phyloP scores from a whole-genome alignment of 2,113 vertebrate species.

The Aphyosemion australe region DNA sequence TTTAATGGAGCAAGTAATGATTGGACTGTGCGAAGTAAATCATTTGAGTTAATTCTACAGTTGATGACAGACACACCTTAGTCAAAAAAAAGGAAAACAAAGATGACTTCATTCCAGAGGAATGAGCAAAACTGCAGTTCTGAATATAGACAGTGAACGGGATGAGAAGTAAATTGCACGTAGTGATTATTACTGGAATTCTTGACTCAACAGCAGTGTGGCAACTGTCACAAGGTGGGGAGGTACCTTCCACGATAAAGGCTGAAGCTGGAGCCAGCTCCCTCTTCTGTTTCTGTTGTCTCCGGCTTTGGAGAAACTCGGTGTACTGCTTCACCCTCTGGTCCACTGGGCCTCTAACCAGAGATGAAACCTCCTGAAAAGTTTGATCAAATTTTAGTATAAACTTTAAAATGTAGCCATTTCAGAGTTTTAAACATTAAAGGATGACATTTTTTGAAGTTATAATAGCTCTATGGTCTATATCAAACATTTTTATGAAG shows the following conservation, averaged over 20 bases:
- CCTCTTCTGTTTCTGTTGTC: conserved; percentile 70
- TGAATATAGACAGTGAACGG: not conserved
- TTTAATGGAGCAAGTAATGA: conserved; percentile 30
- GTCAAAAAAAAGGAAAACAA: conserved; percentile 28
- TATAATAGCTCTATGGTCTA: too few species aligned
- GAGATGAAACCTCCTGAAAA: conserved; percentile 83
- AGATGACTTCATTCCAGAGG: conserved; percentile 30
- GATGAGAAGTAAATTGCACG: not conserved
- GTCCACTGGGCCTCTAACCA: conserved; percentile 86
- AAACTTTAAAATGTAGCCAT: conserved; percentile 2
- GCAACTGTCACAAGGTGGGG: not conserved
- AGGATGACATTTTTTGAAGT: too few species aligned
- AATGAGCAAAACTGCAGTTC: conserved; percentile 19
- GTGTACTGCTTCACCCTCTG: conserved; percentile 84
- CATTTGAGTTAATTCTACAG: conserved; percentile 24
- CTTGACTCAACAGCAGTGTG: too few species aligned
- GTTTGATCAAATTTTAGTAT: conserved; percentile 10
- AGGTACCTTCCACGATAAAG: conserved; percentile 86
- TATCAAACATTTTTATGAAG: too few species aligned
- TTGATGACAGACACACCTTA: conserved; percentile 44
- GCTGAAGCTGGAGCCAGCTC: conserved; percentile 77
- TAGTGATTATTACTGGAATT: not conserved
- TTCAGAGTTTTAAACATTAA: not conserved
- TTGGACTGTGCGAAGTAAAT: conserved; percentile 38
- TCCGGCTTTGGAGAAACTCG: conserved; percentile 74